Percentiles rank a stretch among this genome's conserved stretches.
Conservation (phyloP, 2,113 vertebrate species). For the Speoplatyrhinus poulsoni region DNA sequence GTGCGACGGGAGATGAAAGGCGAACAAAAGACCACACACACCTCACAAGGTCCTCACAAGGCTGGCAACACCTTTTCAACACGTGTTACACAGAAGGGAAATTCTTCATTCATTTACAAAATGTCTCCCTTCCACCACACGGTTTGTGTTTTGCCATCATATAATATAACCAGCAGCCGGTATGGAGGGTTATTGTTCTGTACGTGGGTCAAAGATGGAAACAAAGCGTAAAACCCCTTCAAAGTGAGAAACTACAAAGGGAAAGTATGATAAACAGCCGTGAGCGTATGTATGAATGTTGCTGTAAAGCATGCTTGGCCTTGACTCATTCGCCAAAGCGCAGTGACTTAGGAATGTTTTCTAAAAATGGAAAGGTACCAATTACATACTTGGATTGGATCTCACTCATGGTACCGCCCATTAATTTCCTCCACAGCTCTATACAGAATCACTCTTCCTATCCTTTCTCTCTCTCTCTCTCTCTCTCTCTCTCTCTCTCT, state of each 20-base stretch:
- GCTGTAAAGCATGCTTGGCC: slow-evolving; percentile 44
- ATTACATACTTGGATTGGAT: slow-evolving; percentile 64
- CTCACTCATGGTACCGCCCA: slow-evolving; percentile 51
- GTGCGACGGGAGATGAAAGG: slow-evolving; percentile 10
- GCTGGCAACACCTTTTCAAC: slow-evolving; percentile 19
- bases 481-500: neutral
- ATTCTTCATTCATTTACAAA: no score
- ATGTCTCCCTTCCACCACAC: slow-evolving; percentile 27
- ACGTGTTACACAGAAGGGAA: no score
- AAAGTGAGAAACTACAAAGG: slow-evolving; percentile 67
- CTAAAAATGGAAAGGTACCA: slow-evolving; percentile 74
- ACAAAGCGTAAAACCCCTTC: slow-evolving; percentile 52
- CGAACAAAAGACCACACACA: slow-evolving; percentile 60
- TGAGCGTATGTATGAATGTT: slow-evolving; percentile 44
- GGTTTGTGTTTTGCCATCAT: slow-evolving; percentile 28
- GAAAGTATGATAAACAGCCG: slow-evolving; percentile 54
- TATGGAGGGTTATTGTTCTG: slow-evolving; percentile 31
- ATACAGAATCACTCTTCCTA: slow-evolving; percentile 1
- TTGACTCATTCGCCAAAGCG: slow-evolving; percentile 69
- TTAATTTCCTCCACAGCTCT: slow-evolving; percentile 35
- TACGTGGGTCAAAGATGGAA: slow-evolving; percentile 38
- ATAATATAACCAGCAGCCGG: slow-evolving; percentile 57
- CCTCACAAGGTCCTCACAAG: neutral
- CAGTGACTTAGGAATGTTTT: slow-evolving; percentile 55
- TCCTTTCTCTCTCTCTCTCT: slow-evolving; percentile 1